Evolutionary conservation across 2,113 vertebrate genomes (phyloP).

Genomic region (Lophochroa leadbeateri): DNA sequence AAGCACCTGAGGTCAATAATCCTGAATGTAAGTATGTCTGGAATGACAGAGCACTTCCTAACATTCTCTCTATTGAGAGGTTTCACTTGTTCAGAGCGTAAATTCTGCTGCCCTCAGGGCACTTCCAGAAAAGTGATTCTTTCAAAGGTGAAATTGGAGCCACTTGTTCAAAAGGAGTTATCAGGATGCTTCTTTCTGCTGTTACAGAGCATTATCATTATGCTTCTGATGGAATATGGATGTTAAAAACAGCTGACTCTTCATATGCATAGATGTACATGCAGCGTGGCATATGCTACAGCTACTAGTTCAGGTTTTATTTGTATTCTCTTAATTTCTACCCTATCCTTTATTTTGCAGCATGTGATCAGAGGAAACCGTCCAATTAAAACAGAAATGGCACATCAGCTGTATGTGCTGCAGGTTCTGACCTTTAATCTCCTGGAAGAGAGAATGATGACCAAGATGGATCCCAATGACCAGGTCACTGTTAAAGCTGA

Average conservation of each 20-base stretch:
- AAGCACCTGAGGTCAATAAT: slow-evolving; percentile 97
- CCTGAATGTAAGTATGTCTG: slow-evolving; percentile 88
- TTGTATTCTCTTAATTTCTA: background rate
- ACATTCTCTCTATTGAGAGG: background rate
- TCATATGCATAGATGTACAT: background rate
- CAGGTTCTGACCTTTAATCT: slow-evolving; percentile 98
- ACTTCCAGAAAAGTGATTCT: background rate
- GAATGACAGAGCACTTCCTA: background rate
- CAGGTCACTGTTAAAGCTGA: slow-evolving; percentile 76
- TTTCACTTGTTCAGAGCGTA: background rate
- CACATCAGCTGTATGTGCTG: slow-evolving; percentile 96
- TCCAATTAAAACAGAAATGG: slow-evolving; percentile 99
- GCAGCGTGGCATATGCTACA: background rate
- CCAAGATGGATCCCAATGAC: slow-evolving; percentile 98
- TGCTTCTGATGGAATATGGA: background rate
- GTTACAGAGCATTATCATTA: background rate
- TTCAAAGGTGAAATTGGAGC: background rate
- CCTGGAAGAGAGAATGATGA: slow-evolving; percentile 98
- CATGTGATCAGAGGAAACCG: slow-evolving; percentile 96
- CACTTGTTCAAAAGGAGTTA: background rate
- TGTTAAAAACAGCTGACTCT: background rate
- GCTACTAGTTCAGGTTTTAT: background rate
- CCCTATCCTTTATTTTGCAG: slow-evolving; percentile 67
- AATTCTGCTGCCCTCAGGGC: background rate
- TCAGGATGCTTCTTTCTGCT: background rate